A percentile compares a stretch with the other conserved stretches of the same genome.
Evolutionary conservation across 2,113 vertebrate species (phyloP).

Genomic region (Spermophilus dauricus): DNA sequence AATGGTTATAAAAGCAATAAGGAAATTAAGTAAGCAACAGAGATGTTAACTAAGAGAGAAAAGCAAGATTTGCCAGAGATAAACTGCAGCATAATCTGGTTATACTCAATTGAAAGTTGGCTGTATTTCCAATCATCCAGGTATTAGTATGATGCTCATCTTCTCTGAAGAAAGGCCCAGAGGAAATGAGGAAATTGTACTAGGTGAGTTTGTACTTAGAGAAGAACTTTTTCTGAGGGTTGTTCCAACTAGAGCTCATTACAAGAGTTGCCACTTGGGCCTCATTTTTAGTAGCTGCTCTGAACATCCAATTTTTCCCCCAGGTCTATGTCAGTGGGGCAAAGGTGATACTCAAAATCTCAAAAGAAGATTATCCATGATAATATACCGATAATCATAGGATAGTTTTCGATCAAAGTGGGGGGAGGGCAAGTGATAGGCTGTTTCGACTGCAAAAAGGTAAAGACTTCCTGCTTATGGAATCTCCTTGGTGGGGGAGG

Average conservation of each 20-base stretch:
- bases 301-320: not conserved
- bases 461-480: not conserved
- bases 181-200: not conserved
- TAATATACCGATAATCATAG: not conserved
- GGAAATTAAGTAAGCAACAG: constrained; percentile 80
- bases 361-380: not conserved
- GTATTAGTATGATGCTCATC: not conserved
- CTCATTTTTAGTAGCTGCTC: not conserved
- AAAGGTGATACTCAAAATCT: not conserved
- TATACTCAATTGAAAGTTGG: constrained; percentile 76
- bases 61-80: constrained; percentile 78
- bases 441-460: not conserved
- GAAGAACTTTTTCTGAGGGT: not conserved
- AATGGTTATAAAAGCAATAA: constrained; percentile 79
- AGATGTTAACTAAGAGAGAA: constrained; percentile 77
- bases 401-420: not conserved
- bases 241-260: not conserved
- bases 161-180: constrained; percentile 41
- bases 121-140: constrained; percentile 62
- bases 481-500: not conserved
- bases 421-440: not conserved
- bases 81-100: constrained; percentile 75
- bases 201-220: not conserved
- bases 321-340: not conserved
- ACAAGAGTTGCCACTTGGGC: not conserved